Evolutionary conservation across 2,888 invertebrate genomes (phyloP), one percentile per base, ranked within the genome.

Genomic region (Norana najaformis): DNA sequence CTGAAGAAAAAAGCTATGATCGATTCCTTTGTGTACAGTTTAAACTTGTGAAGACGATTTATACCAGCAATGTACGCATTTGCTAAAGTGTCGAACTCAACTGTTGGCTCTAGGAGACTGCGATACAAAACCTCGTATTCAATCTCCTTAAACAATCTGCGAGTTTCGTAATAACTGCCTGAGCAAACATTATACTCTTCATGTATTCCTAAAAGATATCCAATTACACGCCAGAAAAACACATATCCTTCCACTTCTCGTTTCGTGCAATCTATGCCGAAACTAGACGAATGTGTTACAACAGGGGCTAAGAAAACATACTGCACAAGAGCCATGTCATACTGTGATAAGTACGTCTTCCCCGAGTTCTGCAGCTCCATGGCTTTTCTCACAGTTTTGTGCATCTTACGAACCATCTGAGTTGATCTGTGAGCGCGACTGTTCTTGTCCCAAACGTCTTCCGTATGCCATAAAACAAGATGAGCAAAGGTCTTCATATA

Each of bases 151-250:
- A 93, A 93, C 30, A 93, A 91, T 16, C 30, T 83, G n/a, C 91
- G 89, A 5, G 93, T 93, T 90, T 92, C 91, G 1, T 91, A 89
- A 41, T 93, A 92, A 16, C 92, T 92, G n/a, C 92, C 92, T 5
- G 83, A 85, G 91, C 94, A 94, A 20, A 94, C 92, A 89, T 94
- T 94, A 89, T 93, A 93, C 37, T 93, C 89, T 93, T 98, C 97
- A 92, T 97, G 96, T 91, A 98, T 96, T 6, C 98, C 98, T 92
- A 98, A 95, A 94, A 97, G 95, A 93, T 96, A 96, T 0, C 97
- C 98, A 88, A 98, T 95, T 0, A 97, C 97, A 91, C 96, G 96
- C 98, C 98, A 98, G 93, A 97, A 96, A 94, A 98, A 97, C 14
- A 97, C 95, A 91, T 97, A 97, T 0, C 96, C 97, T 89, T 97